Evolutionary conservation across 2,888 invertebrate genomes (phyloP).

Genomic region (Myopa testacea): DNA sequence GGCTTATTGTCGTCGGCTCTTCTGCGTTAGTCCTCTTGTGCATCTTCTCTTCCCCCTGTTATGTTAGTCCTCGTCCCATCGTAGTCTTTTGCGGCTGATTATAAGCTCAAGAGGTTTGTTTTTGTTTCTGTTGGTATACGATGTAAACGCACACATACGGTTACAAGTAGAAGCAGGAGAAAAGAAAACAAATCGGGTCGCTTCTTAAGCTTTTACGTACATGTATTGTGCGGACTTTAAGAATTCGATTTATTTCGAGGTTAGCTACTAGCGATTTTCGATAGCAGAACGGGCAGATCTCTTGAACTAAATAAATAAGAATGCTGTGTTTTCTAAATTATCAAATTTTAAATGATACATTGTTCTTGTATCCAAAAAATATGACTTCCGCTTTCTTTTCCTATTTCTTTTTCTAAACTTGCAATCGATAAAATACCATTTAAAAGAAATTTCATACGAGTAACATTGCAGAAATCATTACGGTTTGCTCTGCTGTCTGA

Average conservation of each 20-base stretch:
- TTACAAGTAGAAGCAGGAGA: background rate
- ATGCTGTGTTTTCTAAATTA: too few relatives aligned
- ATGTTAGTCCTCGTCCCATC: background rate
- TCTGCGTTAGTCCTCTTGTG: too few relatives aligned
- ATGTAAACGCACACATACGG: too few relatives aligned
- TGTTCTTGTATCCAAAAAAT: too few relatives aligned
- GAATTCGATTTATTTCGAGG: slow-evolving; percentile 37
- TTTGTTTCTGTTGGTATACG: background rate
- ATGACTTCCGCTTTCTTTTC: too few relatives aligned
- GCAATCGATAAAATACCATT: too few relatives aligned
- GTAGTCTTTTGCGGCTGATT: background rate
- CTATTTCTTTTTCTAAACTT: too few relatives aligned
- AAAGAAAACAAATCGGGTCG: slow-evolving; percentile 9
- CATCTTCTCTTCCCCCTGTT: background rate
- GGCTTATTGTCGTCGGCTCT: background rate
- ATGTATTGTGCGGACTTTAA: slow-evolving; percentile 27
- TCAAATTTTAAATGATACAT: too few relatives aligned
- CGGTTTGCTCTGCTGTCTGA: too few relatives aligned
- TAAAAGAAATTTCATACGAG: too few relatives aligned
- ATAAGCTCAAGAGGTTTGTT: slow-evolving; percentile 8
- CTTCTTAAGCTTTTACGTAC: slow-evolving; percentile 16
- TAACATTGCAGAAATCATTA: too few relatives aligned
- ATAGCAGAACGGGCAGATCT: slow-evolving; percentile 12
- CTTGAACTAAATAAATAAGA: too few relatives aligned
- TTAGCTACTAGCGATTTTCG: slow-evolving; percentile 1